Evolutionary conservation across 2,797 vertebrate species (phyloP).

Genomic region (Bucorvus abyssinicus): DNA sequence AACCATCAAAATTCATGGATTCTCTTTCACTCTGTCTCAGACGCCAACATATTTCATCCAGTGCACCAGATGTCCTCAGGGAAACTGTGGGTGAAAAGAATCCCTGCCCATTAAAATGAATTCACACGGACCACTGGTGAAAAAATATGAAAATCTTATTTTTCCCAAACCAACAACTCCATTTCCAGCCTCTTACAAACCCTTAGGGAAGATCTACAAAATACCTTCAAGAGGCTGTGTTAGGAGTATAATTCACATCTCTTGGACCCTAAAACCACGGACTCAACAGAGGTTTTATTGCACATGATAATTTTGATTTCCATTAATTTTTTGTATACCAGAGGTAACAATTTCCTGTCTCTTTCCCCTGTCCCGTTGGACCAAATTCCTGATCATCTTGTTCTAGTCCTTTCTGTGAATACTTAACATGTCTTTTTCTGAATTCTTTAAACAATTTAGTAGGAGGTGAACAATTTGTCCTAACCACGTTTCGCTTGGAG

Average conservation of each 20-base stretch:
- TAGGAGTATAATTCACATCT: neutral
- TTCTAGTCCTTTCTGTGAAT: neutral
- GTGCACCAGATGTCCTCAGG: neutral
- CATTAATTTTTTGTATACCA: neutral
- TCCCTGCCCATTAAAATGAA: neutral
- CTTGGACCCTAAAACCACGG: neutral
- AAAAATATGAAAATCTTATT: conserved; percentile 24
- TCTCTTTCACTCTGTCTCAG: neutral
- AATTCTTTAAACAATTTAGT: neutral
- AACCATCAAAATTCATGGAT: neutral
- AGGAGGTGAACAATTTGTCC: neutral
- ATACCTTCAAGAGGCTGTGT: neutral
- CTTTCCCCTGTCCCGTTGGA: neutral
- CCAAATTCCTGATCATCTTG: neutral
- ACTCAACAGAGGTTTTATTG: neutral
- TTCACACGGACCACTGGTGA: conserved; percentile 5
- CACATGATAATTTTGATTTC: neutral
- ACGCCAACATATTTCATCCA: neutral
- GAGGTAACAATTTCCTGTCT: neutral
- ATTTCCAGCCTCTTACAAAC: neutral
- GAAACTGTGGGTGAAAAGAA: conserved; percentile 11
- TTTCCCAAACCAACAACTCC: neutral
- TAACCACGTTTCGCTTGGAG: neutral
- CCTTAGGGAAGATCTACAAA: neutral
- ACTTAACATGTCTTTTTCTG: neutral